These are phyloP conservation scores for Periplaneta americana DNA, from an alignment of 1,140 invertebrate genomes.

Conservation along the genomic window DNA sequence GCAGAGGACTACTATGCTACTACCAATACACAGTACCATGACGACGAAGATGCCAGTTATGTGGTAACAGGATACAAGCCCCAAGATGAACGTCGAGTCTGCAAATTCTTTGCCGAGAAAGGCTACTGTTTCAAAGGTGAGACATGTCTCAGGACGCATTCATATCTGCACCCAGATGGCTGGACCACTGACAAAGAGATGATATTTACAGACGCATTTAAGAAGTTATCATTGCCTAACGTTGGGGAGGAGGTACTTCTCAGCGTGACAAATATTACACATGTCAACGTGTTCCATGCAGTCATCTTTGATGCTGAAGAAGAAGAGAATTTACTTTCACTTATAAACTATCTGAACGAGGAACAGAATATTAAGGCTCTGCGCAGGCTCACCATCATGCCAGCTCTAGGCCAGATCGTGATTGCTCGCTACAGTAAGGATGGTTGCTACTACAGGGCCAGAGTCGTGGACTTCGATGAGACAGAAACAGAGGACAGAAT, in stretches of 20 bases:
- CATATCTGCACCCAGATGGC: neutral
- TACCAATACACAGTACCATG: slow-evolving; percentile 6
- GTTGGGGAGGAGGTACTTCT: neutral
- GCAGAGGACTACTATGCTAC: neutral
- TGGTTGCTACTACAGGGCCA: neutral
- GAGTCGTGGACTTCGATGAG: neutral
- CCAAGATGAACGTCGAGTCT: neutral
- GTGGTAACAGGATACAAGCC: neutral
- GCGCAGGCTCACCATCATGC: neutral
- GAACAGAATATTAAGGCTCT: neutral
- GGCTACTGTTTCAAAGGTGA: neutral
- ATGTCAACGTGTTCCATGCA: neutral
- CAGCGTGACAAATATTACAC: neutral
- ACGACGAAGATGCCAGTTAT: neutral
- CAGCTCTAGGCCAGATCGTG: neutral
- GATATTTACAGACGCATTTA: neutral
- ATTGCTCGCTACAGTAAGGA: neutral
- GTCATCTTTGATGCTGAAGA: neutral
- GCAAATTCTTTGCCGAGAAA: neutral
- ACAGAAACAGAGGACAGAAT: neutral
- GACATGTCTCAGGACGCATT: neutral
- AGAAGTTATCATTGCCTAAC: neutral
- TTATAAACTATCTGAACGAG: neutral
- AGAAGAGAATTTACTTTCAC: neutral
- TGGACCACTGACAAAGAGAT: neutral